These are phyloP conservation scores for Indicator maculatus DNA, from an alignment of 2,113 vertebrate genomes.

Conservation along the genomic window DNA sequence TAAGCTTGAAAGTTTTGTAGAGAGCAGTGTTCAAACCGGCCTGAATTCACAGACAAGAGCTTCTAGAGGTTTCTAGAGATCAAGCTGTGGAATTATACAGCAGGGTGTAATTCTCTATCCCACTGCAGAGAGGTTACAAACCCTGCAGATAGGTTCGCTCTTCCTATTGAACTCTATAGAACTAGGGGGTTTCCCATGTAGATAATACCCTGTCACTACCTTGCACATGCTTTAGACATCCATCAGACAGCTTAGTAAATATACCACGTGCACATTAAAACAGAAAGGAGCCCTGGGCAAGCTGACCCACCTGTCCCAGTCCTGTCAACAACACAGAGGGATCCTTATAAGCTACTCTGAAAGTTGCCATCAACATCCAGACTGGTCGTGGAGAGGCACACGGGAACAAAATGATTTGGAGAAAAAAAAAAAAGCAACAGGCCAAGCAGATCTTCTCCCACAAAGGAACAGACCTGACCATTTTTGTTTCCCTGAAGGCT, in stretches of 20 bases:
- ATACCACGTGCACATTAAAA: background rate
- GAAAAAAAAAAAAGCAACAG: conserved; percentile 7
- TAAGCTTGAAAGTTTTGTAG: background rate
- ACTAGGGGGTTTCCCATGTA: background rate
- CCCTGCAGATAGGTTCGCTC: background rate
- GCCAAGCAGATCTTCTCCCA: background rate
- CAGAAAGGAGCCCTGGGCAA: background rate
- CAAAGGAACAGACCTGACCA: background rate
- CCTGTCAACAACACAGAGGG: conserved; percentile 3
- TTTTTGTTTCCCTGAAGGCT: conserved; percentile 19
- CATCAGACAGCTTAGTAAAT: background rate
- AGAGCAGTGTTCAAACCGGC: background rate
- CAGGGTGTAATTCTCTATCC: background rate
- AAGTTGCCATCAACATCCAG: conserved; percentile 28
- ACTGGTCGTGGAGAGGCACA: conserved; percentile 20
- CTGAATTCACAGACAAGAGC: background rate
- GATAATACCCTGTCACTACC: background rate
- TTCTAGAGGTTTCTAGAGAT: background rate
- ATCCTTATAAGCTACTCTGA: conserved; percentile 22
- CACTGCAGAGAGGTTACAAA: background rate
- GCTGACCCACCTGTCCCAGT: background rate
- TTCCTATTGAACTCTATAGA: background rate
- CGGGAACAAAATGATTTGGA: conserved; percentile 24
- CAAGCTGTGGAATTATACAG: background rate
- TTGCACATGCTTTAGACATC: background rate